phyloP scores from a whole-genome alignment of 2,113 vertebrate species.

The Micromys minutus region DNA sequence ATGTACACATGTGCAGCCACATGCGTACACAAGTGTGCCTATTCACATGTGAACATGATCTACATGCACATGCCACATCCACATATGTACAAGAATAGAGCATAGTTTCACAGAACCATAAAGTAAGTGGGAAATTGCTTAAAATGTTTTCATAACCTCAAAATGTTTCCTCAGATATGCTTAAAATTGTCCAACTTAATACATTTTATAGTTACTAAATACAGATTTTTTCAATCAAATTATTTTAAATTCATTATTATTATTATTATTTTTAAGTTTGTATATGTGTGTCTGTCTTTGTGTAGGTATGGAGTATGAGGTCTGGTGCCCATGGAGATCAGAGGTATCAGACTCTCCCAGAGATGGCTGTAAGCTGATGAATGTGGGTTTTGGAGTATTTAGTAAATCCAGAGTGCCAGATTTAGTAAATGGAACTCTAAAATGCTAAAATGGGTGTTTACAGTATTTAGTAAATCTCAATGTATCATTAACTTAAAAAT shows the following conservation, averaged over 20 bases:
- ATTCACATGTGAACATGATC: neutral
- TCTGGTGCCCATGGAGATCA: neutral
- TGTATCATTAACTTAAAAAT: too few relatives aligned
- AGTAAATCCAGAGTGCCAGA: too few relatives aligned
- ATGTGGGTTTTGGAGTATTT: neutral
- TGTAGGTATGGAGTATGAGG: neutral
- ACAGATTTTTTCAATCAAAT: conserved; percentile 14
- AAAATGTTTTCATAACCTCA: neutral
- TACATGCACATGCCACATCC: neutral
- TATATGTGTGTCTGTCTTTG: neutral
- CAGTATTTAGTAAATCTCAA: too few relatives aligned
- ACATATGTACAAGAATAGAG: neutral
- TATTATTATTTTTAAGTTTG: neutral
- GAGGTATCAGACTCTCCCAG: neutral
- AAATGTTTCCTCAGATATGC: conserved; percentile 9
- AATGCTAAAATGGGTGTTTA: too few relatives aligned
- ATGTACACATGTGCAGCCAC: neutral
- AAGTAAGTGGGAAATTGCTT: conserved; percentile 24
- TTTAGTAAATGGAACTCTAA: too few relatives aligned
- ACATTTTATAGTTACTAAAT: neutral
- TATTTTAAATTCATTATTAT: neutral
- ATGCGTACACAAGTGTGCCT: neutral
- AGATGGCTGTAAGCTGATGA: neutral
- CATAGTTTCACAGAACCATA: neutral
- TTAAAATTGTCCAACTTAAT: neutral